A percentile compares a stretch with the other conserved stretches of the same genome.
Conservation (phyloP, 1,140 invertebrate species). For the Schlechtendalia chinensis region DNA sequence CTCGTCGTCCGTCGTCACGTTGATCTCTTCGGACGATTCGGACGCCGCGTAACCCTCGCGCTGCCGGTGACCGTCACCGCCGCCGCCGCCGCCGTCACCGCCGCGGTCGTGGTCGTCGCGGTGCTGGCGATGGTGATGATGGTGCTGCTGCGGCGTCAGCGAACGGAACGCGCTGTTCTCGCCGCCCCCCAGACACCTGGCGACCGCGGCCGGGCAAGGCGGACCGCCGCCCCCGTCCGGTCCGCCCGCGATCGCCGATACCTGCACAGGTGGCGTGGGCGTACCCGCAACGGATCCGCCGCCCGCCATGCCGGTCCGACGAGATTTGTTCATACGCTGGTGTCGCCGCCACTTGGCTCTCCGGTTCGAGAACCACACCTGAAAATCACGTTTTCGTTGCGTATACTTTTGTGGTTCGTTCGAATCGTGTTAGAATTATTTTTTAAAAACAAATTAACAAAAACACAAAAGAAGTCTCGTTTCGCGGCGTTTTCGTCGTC, state of each 20-base stretch:
- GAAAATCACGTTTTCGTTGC: constrained; percentile 57
- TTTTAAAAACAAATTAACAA: no score
- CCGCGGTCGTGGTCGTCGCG: no score
- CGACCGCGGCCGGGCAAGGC: constrained; percentile 51
- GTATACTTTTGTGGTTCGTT: no score
- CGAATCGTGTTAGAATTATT: no score
- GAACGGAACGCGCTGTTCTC: constrained; percentile 83
- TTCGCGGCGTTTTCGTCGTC: no score
- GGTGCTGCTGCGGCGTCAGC: constrained; percentile 55
- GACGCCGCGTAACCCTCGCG: constrained; percentile 52
- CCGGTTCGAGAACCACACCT: constrained; percentile 99
- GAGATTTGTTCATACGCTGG: constrained; percentile 84
- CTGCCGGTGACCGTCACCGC: no score
- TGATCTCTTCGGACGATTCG: constrained; percentile 55
- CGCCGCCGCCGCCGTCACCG: no score
- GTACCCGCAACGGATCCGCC: constrained; percentile 57
- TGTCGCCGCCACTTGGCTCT: constrained; percentile 95
- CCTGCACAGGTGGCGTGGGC: constrained; percentile 57
- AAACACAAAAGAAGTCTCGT: no score
- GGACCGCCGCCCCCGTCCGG: constrained; percentile 65
- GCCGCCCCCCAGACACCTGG: constrained; percentile 67
- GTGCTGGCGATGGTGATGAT: not conserved
- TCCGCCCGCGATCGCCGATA: constrained; percentile 56
- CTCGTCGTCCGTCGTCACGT: constrained; percentile 54
- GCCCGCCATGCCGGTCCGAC: constrained; percentile 55